Conservation (phyloP, 2,888 invertebrate genomes). For the Limulus polyphemus region DNA sequence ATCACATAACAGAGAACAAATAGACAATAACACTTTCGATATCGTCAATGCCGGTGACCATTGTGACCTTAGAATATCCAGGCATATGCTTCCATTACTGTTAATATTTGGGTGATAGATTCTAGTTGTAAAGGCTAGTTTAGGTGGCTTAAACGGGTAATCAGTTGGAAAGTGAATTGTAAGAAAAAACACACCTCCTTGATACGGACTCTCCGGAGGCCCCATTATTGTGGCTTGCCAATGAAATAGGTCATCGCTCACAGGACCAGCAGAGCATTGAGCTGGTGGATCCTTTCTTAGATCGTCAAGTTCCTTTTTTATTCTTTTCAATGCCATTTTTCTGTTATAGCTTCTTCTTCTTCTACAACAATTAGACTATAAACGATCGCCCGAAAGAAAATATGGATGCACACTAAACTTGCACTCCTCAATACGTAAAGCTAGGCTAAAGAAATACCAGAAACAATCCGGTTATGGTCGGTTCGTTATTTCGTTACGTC, state of each 20-base stretch:
- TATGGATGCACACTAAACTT: too few relatives aligned
- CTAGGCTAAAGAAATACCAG: too few relatives aligned
- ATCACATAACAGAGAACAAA: constrained; percentile 99
- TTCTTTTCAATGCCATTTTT: constrained; percentile 26
- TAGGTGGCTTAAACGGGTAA: constrained; percentile 99
- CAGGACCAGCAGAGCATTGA: constrained; percentile 66
- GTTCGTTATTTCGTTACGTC: too few relatives aligned
- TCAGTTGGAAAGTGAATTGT: constrained; percentile 99
- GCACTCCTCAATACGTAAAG: too few relatives aligned
- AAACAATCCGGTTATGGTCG: too few relatives aligned
- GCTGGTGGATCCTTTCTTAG: constrained; percentile 99
- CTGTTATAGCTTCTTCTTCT: not conserved
- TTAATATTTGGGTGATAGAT: constrained; percentile 99
- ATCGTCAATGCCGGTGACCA: constrained; percentile 99
- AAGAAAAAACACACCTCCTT: constrained; percentile 98
- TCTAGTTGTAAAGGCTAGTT: constrained; percentile 97
- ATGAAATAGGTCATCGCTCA: constrained; percentile 59
- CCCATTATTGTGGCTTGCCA: constrained; percentile 99
- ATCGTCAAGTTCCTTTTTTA: constrained; percentile 91
- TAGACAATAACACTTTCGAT: constrained; percentile 98
- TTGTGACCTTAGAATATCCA: constrained; percentile 97
- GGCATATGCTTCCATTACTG: constrained; percentile 99
- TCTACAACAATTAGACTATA: too few relatives aligned
- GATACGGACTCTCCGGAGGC: constrained; percentile 99
- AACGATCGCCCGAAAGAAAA: too few relatives aligned